A percentile compares a stretch with the other conserved stretches of the same genome.
Conservation (phyloP, 2,888 invertebrate genomes). For the Sarcophaga carnaria region DNA sequence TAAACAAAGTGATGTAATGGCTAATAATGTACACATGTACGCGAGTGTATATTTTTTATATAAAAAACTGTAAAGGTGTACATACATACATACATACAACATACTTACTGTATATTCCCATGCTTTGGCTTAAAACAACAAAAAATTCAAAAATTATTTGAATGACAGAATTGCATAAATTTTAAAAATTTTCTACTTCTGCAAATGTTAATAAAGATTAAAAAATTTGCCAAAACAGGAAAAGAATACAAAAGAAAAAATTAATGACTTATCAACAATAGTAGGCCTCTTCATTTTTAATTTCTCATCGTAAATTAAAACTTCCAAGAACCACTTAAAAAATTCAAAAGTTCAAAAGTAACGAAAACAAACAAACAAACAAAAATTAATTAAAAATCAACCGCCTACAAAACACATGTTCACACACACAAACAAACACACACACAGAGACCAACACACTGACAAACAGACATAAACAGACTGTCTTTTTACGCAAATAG, state of each 20-base stretch:
- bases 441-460: background rate
- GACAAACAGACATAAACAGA: constrained; percentile 10
- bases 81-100: too few species aligned
- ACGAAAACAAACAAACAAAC: background rate
- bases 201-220: too few species aligned
- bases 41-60: too few species aligned
- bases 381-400: constrained; percentile 49
- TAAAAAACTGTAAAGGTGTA: too few species aligned
- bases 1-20: too few species aligned
- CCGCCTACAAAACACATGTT: constrained; percentile 49
- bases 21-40: too few species aligned
- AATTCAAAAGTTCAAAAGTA: constrained; percentile 42
- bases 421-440: background rate
- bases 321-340: constrained; percentile 49
- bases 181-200: too few species aligned
- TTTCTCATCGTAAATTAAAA: constrained; percentile 47
- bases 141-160: too few species aligned
- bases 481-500: too few species aligned
- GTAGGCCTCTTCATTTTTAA: constrained; percentile 29
- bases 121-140: too few species aligned
- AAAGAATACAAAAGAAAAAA: background rate
- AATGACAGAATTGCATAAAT: too few species aligned
- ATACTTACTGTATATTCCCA: too few species aligned
- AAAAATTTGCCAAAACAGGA: background rate
- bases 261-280: constrained; percentile 9